A percentile compares a stretch with the other conserved stretches of the same genome.
These are phyloP conservation scores for Leontocebus nigricollis DNA, from an alignment of 2,797 vertebrate species.

Conservation along the genomic window DNA sequence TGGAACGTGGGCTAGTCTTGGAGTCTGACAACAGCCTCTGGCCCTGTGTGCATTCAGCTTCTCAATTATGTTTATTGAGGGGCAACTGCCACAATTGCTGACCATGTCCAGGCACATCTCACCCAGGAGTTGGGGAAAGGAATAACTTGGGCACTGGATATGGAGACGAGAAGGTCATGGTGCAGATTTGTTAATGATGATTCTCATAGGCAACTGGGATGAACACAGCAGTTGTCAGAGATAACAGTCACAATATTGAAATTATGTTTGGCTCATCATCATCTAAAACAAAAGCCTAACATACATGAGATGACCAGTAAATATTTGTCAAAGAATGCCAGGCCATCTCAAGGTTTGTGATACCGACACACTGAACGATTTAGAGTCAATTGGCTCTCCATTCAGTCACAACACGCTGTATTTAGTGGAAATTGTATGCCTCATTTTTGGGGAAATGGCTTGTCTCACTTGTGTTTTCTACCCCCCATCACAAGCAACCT, in stretches of 20 bases:
- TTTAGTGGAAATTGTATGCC: background rate
- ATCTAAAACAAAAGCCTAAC: background rate
- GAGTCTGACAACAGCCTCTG: background rate
- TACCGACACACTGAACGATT: background rate
- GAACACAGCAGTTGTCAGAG: background rate
- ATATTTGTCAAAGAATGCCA: background rate
- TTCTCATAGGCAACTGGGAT: background rate
- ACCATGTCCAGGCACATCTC: background rate
- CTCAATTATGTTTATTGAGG: background rate
- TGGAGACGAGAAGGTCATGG: background rate
- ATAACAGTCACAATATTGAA: background rate
- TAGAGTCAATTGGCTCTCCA: background rate
- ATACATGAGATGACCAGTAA: background rate
- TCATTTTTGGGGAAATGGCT: slow-evolving; percentile 34
- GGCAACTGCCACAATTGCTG: background rate
- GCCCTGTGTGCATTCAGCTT: background rate
- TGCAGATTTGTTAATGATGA: background rate
- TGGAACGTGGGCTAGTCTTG: background rate
- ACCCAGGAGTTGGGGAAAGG: background rate
- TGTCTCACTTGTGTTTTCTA: background rate
- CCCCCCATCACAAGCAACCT: background rate
- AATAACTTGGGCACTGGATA: background rate
- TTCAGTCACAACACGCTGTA: background rate
- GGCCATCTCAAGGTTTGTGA: background rate
- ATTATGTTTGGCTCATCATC: background rate